Evolutionary conservation across 2,113 vertebrate genomes (phyloP), one percentile per base, ranked within the genome.

Genomic region (Upupa epops): DNA sequence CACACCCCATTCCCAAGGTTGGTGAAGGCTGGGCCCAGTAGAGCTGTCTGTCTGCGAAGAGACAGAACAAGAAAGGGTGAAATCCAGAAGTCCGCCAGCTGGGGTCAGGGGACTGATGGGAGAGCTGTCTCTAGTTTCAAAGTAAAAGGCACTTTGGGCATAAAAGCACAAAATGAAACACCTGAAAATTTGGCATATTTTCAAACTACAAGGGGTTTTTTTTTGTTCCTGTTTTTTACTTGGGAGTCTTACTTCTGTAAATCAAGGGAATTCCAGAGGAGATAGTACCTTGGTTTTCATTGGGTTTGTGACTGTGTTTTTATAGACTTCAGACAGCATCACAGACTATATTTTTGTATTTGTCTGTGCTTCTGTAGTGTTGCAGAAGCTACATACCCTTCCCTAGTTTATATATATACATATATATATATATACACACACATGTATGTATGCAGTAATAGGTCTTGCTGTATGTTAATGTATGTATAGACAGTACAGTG

Each of bases 171-270:
- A n/a, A n/a, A n/a, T n/a, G n/a, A n/a, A n/a, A n/a, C n/a, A n/a
- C n/a, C n/a, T n/a, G n/a, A n/a, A n/a, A n/a, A n/a, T n/a, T n/a
- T n/a, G n/a, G n/a, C n/a, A n/a, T n/a, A n/a, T n/a, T n/a, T n/a
- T n/a, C n/a, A n/a, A n/a, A n/a, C n/a, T n/a, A n/a, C n/a, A 15
- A 42, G 59, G n/a, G 88, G 37, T 6, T 4, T 58, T 79, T 86
- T 88, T 76, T 83, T 32, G 79, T 91, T 94, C 37, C 26, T 70
- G 7, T 83, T 92, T 89, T 94, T 77, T 28, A 22, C 21, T 59
- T 88, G 26, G 24, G 18, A 66, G 59, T 91, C 68, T 87, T 77
- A 32, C 6, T 80, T 85, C 55, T 60, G 26, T 91, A 49, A 63
- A 83, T 48, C 17, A 32, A 48, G 79, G 82, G 22, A 78, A 55